Conservation (phyloP, 2,797 vertebrate genomes). For the Crenichthys baileyi region DNA sequence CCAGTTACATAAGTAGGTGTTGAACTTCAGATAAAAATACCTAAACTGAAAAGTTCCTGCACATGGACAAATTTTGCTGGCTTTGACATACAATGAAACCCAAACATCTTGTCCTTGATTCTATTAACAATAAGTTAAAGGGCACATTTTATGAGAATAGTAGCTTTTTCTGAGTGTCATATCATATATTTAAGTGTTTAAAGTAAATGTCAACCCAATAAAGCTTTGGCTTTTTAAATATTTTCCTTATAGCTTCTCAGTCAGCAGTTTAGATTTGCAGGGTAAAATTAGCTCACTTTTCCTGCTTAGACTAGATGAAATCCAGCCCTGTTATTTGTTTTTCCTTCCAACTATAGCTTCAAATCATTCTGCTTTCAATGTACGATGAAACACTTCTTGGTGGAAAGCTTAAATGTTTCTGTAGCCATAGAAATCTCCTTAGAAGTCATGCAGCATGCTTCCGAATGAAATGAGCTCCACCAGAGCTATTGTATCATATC, state of each 20-base stretch:
- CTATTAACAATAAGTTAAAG: background rate
- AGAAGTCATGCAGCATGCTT: too few species aligned
- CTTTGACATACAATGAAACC: background rate
- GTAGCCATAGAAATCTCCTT: background rate
- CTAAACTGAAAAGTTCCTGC: background rate
- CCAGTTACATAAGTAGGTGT: background rate
- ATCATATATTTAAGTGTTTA: background rate
- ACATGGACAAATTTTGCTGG: background rate
- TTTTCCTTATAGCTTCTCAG: background rate
- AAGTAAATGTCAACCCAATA: background rate
- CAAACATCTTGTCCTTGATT: background rate
- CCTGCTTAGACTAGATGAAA: too few species aligned
- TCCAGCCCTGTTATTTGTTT: background rate
- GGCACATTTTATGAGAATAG: background rate
- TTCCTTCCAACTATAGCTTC: background rate
- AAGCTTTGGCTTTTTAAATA: background rate
- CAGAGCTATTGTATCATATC: background rate
- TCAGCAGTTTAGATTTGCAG: background rate
- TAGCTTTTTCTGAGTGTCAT: background rate
- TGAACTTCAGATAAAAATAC: background rate
- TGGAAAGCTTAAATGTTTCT: background rate
- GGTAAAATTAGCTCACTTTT: background rate
- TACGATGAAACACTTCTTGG: background rate
- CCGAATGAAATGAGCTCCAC: background rate
- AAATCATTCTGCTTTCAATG: background rate